These are phyloP conservation scores for Drosophila setifemur DNA, from an alignment of 1,140 invertebrate genomes.

Conservation along the genomic window DNA sequence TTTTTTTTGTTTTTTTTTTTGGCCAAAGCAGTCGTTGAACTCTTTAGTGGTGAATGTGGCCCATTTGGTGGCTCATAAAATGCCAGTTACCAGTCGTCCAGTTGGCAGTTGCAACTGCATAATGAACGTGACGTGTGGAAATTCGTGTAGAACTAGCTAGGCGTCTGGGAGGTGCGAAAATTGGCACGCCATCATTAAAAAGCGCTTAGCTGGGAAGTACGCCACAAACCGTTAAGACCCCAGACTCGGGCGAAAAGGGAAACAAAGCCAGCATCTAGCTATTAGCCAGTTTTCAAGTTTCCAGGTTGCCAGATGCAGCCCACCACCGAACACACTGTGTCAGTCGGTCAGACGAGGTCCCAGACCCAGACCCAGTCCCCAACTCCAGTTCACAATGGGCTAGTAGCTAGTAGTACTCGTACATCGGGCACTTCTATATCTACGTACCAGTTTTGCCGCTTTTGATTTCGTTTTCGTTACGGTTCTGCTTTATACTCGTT, in stretches of 20 bases:
- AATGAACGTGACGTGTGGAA: constrained; percentile 58
- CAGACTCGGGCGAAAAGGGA: no score
- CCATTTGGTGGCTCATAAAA: constrained; percentile 50
- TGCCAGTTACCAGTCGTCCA: no score
- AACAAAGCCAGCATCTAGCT: constrained; percentile 16
- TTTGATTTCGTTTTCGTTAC: constrained; percentile 79
- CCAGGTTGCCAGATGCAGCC: constrained; percentile 25
- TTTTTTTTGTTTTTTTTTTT: constrained; percentile 17
- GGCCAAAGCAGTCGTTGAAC: constrained; percentile 61
- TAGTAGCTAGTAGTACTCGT: no score
- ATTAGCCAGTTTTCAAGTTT: constrained; percentile 17
- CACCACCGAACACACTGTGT: constrained; percentile 49
- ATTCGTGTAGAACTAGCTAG: constrained; percentile 54
- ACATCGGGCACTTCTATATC: neutral
- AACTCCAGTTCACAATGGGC: constrained; percentile 1
- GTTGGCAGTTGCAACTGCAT: constrained; percentile 70
- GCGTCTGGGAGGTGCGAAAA: constrained; percentile 55
- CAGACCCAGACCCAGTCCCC: constrained; percentile 30
- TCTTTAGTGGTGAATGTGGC: constrained; percentile 41
- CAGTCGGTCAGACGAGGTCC: constrained; percentile 61
- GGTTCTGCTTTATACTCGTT: constrained; percentile 36
- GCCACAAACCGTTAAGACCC: constrained; percentile 57
- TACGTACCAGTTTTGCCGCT: constrained; percentile 41
- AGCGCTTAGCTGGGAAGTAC: constrained; percentile 62
- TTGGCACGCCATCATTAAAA: constrained; percentile 77